Base-by-base conservation (phyloP, 2,113 vertebrate species). In the Dipodomys ordii region DNA sequence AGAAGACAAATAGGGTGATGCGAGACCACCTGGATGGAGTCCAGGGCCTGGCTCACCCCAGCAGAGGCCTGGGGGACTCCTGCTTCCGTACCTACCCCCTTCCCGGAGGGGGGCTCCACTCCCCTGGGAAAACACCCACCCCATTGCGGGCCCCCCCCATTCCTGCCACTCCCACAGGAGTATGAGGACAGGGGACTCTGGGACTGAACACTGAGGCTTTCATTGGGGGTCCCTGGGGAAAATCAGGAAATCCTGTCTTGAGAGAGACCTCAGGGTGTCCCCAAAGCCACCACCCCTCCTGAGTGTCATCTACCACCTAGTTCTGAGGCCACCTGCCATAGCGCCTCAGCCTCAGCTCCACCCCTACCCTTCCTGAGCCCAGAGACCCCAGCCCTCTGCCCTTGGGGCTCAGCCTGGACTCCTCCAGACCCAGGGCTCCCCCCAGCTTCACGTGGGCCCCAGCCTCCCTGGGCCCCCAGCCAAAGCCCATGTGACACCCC, bases 181-280 rank as follows among this genome's bases (percentile, higher is more conserved):
- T 39, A 39, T 6, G 35, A 39, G 39, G 39, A 39, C 39, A 39
- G 39, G 39, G 39, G 39, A 39, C 39, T 39, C 39, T 39, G 39
- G 39, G 39, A 39, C 79, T 1, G 4, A 83, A 35, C 73, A 2
- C 0, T 27, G n/a, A 84, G 83, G 80, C 68, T 46, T 80, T 65
- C 18, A 22, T 60, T 90, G 79, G 28, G 60, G 32, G 68, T 76
- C 79, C 79, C 80, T 71, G 64, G 68, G 39, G 90, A 88, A 90
- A 87, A 64, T 35, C 44, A 91, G 87, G 53, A 91, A 76, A 93
- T 79, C 69, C 44, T 19, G 73, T 83, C 68, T 69, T 6, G 44
- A 57, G 64, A 77, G 67, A 2, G 20, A 27, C 53, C 53, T 57
- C 53, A 13, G 53, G 53, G 53, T 57, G 53, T 57, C 53, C 53